Percentiles rank a stretch among this genome's conserved stretches.
These are phyloP conservation scores for Scolanthus callimorphus DNA, from an alignment of 92 coral and sea anemone genomes.

Conservation along the genomic window DNA sequence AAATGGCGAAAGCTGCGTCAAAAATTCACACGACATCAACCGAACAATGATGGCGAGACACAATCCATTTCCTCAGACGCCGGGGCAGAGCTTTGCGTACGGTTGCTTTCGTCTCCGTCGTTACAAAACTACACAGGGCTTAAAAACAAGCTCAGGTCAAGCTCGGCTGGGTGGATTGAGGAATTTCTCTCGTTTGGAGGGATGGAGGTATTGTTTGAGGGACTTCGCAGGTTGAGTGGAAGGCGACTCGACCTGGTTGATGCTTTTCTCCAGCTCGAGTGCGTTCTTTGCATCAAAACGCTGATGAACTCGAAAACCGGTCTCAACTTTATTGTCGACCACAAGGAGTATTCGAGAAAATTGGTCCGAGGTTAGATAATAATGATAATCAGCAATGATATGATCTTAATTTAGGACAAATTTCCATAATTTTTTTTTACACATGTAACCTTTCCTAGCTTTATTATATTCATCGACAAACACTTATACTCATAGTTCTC, in stretches of 20 bases:
- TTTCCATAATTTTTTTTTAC: no score
- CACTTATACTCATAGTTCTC: no score
- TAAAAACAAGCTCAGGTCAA: slow-evolving; percentile 60
- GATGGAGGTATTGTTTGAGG: slow-evolving; percentile 75
- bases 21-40: slow-evolving; percentile 20
- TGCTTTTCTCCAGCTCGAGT: slow-evolving; percentile 81
- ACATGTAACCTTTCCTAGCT: no score
- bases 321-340: slow-evolving; percentile 61
- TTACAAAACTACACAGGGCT: slow-evolving; percentile 87
- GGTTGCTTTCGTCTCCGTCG: slow-evolving; percentile 61
- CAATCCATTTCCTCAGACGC: slow-evolving; percentile 65
- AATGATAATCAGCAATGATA: no score
- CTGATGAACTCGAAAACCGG: slow-evolving; percentile 93
- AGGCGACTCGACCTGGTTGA: slow-evolving; percentile 62
- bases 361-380: slow-evolving; percentile 68
- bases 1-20: slow-evolving; percentile 51
- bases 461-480: no score
- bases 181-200: slow-evolving; percentile 84
- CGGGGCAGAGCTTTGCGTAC: slow-evolving; percentile 90
- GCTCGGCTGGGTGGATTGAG: slow-evolving; percentile 78
- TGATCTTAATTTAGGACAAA: no score
- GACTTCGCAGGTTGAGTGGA: slow-evolving; percentile 60
- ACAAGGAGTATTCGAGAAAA: slow-evolving; percentile 52
- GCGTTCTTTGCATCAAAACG: slow-evolving; percentile 91
- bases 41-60: slow-evolving; percentile 19